A percentile compares a stretch with the other conserved stretches of the same genome.
Evolutionary conservation across 2,888 invertebrate species (phyloP).

Genomic region (Cepaea hortensis): DNA sequence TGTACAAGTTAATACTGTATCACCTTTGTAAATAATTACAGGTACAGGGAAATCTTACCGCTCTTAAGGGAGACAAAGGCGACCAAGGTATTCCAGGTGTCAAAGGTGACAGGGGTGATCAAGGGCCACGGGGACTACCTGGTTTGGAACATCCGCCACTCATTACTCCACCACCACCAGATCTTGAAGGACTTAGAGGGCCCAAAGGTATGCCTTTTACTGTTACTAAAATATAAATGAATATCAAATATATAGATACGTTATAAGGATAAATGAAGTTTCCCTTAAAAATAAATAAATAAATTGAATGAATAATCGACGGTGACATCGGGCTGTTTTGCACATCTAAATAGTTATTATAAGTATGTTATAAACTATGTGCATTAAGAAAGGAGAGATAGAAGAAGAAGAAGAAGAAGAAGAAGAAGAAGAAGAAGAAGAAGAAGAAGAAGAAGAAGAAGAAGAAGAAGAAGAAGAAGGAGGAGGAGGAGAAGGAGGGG

Average conservation of each 20-base stretch:
- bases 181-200: slow-evolving; percentile 52
- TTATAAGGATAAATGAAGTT: too few species aligned
- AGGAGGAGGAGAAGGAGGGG: not conserved
- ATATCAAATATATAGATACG: too few species aligned
- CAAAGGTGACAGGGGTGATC: slow-evolving; percentile 54
- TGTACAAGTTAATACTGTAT: too few species aligned
- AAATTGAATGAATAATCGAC: too few species aligned
- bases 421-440: not conserved
- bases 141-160: slow-evolving; percentile 49
- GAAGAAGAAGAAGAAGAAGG: not conserved
- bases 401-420: not conserved
- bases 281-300: too few species aligned
- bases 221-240: too few species aligned
- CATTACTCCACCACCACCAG: slow-evolving; percentile 57
- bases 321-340: too few species aligned
- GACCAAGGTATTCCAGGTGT: slow-evolving; percentile 44
- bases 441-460: not conserved
- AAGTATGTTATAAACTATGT: not conserved
- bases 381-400: not conserved
- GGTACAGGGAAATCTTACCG: not conserved
- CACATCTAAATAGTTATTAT: not conserved
- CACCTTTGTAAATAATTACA: too few species aligned
- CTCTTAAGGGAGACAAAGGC: slow-evolving; percentile 49
- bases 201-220: slow-evolving; percentile 41
- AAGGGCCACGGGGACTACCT: slow-evolving; percentile 53